These are phyloP conservation scores for Falco naumanni DNA, from an alignment of 2,797 vertebrate species.

Conservation along the genomic window DNA sequence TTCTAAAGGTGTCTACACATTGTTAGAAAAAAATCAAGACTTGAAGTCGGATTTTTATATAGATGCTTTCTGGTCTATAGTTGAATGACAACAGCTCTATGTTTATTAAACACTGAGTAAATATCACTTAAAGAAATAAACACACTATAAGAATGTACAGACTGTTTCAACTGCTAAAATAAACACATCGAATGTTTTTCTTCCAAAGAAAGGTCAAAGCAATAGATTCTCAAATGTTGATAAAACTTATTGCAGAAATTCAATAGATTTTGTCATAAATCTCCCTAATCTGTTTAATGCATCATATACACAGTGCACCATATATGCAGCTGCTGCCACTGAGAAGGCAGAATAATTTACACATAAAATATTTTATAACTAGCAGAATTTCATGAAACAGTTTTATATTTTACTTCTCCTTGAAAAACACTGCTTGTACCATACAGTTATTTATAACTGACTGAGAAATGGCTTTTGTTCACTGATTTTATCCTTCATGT, in stretches of 20 bases:
- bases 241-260: conserved; percentile 21
- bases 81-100: neutral
- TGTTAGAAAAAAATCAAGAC: neutral
- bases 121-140: neutral
- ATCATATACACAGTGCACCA: neutral
- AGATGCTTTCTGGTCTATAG: neutral
- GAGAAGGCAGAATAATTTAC: conserved; percentile 17
- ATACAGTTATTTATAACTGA: neutral
- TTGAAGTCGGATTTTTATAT: neutral
- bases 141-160: neutral
- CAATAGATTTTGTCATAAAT: conserved; percentile 17
- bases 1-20: neutral
- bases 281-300: neutral
- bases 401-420: neutral
- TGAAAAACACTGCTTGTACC: neutral
- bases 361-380: neutral
- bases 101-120: neutral
- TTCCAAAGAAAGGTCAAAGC: conserved; percentile 21
- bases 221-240: conserved; percentile 29
- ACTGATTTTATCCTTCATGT: neutral
- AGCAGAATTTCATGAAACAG: conserved; percentile 8
- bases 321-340: neutral
- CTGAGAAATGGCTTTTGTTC: conserved; percentile 1
- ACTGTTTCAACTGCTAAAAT: conserved; percentile 14
- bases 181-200: conserved; percentile 15